phyloP scores from a whole-genome alignment of 2,113 vertebrate species.

The Pelvicachromis taeniatus region DNA sequence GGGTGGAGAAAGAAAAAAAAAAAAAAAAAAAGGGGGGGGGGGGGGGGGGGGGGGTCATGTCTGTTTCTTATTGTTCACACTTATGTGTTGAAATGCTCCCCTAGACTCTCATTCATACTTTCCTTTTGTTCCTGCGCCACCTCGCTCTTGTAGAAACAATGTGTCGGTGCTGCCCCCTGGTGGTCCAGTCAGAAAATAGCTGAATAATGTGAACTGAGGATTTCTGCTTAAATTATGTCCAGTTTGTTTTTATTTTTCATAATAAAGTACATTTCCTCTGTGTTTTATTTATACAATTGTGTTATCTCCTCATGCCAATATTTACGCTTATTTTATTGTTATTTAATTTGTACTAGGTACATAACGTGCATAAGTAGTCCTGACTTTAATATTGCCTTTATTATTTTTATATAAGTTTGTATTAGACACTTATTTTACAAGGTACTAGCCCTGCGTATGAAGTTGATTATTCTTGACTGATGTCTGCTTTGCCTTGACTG shows the following conservation, averaged over 20 bases:
- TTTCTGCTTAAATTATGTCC: neutral
- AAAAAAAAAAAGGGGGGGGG: too few species aligned
- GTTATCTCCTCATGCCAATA: slow-evolving; percentile 23
- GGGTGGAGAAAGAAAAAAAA: too few species aligned
- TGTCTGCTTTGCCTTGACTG: slow-evolving; percentile 33
- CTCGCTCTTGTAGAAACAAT: neutral
- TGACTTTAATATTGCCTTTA: slow-evolving; percentile 25
- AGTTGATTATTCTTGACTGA: slow-evolving; percentile 32
- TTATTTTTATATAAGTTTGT: slow-evolving; percentile 54
- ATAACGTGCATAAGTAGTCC: slow-evolving; percentile 41
- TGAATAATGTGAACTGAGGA: slow-evolving; percentile 28
- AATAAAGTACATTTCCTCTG: neutral
- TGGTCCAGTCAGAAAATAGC: slow-evolving; percentile 16
- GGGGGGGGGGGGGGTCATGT: neutral
- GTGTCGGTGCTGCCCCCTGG: slow-evolving; percentile 40
- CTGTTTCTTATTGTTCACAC: neutral
- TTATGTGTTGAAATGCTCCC: slow-evolving; percentile 34
- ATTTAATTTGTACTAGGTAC: slow-evolving; percentile 70
- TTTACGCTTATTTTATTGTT: slow-evolving; percentile 37
- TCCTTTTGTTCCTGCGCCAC: neutral
- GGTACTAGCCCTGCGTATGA: slow-evolving; percentile 56
- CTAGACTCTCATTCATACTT: neutral
- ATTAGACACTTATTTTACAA: slow-evolving; percentile 43
- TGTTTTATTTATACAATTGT: slow-evolving; percentile 53
- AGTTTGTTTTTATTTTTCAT: slow-evolving; percentile 12